Percentiles rank a stretch among this genome's conserved stretches.
These are phyloP conservation scores for Peromyscus aztecus DNA, from an alignment of 2,797 vertebrate genomes.

Conservation along the genomic window DNA sequence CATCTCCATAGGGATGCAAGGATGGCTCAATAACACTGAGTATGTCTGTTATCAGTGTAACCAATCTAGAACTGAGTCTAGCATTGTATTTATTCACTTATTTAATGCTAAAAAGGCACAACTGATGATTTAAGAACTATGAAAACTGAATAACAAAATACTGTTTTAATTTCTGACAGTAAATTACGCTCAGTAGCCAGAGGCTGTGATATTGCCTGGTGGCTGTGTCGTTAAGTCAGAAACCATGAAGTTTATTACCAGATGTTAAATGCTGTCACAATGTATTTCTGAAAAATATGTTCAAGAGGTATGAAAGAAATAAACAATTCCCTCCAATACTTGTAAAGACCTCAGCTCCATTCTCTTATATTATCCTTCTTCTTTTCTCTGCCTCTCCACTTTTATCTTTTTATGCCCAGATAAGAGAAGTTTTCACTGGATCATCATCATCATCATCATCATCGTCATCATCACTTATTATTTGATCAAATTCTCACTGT, in stretches of 20 bases:
- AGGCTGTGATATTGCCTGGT: constrained; percentile 31
- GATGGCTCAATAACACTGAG: background rate
- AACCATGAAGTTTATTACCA: constrained; percentile 54
- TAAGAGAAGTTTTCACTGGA: background rate
- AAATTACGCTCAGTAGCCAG: constrained; percentile 62
- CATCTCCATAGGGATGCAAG: background rate
- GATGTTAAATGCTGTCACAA: constrained; percentile 63
- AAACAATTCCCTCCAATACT: background rate
- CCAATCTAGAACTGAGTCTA: background rate
- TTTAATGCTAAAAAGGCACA: constrained; percentile 24
- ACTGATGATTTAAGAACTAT: constrained; percentile 46
- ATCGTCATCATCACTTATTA: background rate
- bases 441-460: too few species aligned
- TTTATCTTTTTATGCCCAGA: background rate
- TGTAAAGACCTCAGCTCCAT: background rate
- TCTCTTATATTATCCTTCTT: background rate
- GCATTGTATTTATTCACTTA: background rate
- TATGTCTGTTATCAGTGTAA: background rate
- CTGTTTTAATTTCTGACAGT: constrained; percentile 62
- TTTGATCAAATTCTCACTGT: background rate
- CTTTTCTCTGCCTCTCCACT: background rate
- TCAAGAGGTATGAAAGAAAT: constrained; percentile 41
- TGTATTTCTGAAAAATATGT: constrained; percentile 45
- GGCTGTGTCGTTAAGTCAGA: constrained; percentile 41
- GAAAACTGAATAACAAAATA: constrained; percentile 44